These are phyloP conservation scores for Trichopoda pennipes DNA, from an alignment of 2,888 invertebrate species.

Conservation along the genomic window DNA sequence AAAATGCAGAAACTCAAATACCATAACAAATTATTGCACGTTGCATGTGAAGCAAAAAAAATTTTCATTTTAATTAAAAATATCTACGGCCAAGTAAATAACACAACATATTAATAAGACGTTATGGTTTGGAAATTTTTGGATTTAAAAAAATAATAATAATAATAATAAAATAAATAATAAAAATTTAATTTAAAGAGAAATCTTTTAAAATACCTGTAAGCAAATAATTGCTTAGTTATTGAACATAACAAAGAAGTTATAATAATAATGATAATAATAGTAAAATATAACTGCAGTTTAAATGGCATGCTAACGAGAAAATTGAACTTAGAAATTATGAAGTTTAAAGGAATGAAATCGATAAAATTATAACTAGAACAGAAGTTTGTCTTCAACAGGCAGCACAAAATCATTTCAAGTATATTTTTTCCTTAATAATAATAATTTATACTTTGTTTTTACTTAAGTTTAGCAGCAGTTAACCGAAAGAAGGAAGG, in stretches of 20 bases:
- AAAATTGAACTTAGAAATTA: not conserved
- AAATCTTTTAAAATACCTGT: slow-evolving; percentile 38
- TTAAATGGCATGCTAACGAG: slow-evolving; percentile 1
- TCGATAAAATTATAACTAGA: slow-evolving; percentile 26
- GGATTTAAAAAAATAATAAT: slow-evolving; percentile 17
- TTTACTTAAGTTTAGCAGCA: not conserved
- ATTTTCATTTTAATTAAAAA: slow-evolving; percentile 23
- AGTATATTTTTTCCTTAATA: not conserved
- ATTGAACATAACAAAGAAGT: slow-evolving; percentile 6
- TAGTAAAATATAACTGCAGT: slow-evolving; percentile 13
- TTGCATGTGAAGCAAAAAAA: slow-evolving; percentile 49
- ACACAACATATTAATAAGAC: slow-evolving; percentile 15
- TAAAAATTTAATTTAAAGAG: slow-evolving; percentile 25
- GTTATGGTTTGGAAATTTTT: slow-evolving; percentile 56
- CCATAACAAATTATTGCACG: slow-evolving; percentile 63
- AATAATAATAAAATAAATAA: not conserved
- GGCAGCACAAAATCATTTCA: not conserved
- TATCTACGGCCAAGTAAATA: not conserved
- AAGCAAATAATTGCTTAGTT: slow-evolving; percentile 55
- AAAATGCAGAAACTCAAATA: slow-evolving; percentile 54
- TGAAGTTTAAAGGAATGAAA: slow-evolving; percentile 28
- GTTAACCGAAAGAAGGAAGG: too few species aligned
- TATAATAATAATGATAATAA: not conserved
- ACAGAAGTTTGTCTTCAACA: not conserved
- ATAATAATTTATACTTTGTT: not conserved